These are phyloP conservation scores for Gymnoscelis rufifasciata DNA, from an alignment of 2,888 invertebrate genomes.

Conservation along the genomic window DNA sequence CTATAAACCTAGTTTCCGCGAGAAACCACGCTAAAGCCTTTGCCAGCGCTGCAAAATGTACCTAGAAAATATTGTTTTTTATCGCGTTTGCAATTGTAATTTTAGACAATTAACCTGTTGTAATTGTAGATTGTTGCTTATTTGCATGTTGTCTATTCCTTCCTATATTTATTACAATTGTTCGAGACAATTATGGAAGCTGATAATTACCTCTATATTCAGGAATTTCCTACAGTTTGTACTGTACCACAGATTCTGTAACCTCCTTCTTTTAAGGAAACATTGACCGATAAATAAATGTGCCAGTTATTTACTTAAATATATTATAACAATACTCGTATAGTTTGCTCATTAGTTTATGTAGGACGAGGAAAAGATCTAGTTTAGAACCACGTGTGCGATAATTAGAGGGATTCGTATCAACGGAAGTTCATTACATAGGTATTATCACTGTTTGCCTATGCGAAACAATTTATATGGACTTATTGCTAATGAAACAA, in stretches of 20 bases:
- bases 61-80: conserved; percentile 14
- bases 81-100: conserved; percentile 23
- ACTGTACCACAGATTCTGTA: conserved; percentile 10
- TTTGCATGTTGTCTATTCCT: conserved; percentile 27
- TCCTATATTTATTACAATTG: conserved; percentile 27
- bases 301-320: conserved; percentile 35
- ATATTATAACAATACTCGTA: conserved; percentile 31
- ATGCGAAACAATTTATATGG: conserved; percentile 41
- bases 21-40: conserved; percentile 25
- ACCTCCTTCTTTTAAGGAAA: conserved; percentile 13
- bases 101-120: conserved; percentile 23
- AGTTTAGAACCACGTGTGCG: conserved; percentile 49
- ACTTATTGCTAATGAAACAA: conserved; percentile 13
- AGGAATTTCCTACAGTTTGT: conserved; percentile 32
- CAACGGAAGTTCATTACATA: conserved; percentile 34
- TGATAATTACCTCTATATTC: conserved; percentile 26
- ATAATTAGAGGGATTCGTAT: conserved; percentile 43
- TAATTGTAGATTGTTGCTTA: conserved; percentile 23
- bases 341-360: conserved; percentile 42
- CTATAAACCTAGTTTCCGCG: conserved; percentile 70
- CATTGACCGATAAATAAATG: conserved; percentile 17
- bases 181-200: conserved; percentile 24
- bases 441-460: conserved; percentile 38
- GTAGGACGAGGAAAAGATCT: conserved; percentile 45
- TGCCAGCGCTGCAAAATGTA: conserved; percentile 15